Percentiles rank a stretch among this genome's conserved stretches.
Evolutionary conservation across 30 jellyfish, hydroid and myxozoan genomes (phyloP).

Genomic region (Chrysaora quinquecirrha): DNA sequence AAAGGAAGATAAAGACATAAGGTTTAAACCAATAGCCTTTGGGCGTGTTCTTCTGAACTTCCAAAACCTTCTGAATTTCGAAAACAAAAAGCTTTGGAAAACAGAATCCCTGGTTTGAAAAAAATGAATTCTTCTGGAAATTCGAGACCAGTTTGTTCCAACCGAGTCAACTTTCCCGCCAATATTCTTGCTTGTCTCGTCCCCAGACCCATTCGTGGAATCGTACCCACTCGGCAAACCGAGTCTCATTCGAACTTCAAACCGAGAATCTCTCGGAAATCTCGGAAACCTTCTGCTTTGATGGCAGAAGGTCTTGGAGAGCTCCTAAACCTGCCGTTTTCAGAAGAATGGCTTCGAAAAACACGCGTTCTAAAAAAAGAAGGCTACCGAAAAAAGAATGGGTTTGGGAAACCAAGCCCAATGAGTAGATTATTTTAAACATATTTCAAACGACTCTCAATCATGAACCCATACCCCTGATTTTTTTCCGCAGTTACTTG

Average conservation of each 20-base stretch:
- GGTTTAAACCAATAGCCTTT: no score
- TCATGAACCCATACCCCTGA: not conserved
- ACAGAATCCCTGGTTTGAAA: no score
- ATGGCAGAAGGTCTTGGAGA: not conserved
- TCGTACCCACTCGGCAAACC: no score
- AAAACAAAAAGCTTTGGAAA: not conserved
- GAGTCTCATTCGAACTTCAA: no score
- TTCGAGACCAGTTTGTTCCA: no score
- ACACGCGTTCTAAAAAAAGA: not conserved
- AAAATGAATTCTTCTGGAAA: no score
- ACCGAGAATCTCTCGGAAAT: no score
- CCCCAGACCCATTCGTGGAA: no score
- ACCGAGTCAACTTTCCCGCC: no score
- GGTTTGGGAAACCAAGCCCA: not conserved
- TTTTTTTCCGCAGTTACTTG: not conserved
- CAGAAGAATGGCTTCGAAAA: not conserved
- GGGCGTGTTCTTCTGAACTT: no score
- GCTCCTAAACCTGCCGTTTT: not conserved
- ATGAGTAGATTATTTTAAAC: not conserved
- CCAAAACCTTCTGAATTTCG: not conserved
- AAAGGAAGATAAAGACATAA: not conserved
- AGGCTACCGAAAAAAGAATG: not conserved
- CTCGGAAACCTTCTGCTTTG: no score
- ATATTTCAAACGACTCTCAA: not conserved
- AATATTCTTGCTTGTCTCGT: no score